These are phyloP conservation scores for Premnoplex brunnescens DNA, from an alignment of 2,797 vertebrate genomes.

Conservation along the genomic window DNA sequence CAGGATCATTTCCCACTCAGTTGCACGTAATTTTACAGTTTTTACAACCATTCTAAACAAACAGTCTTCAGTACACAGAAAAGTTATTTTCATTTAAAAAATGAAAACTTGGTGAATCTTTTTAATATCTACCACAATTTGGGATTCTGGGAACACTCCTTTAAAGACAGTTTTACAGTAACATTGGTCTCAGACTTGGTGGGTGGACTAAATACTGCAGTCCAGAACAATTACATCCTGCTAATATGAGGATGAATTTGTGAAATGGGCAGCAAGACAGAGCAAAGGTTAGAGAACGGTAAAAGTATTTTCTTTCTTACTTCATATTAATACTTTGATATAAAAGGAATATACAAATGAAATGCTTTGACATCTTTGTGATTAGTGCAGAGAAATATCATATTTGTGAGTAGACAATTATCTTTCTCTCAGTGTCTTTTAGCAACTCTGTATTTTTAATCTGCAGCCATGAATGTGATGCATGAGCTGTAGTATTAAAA, in stretches of 20 bases:
- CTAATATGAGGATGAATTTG: background rate
- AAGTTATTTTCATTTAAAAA: background rate
- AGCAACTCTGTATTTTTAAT: slow-evolving; percentile 13
- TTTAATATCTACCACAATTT: background rate
- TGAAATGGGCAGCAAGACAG: background rate
- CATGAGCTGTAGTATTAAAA: background rate
- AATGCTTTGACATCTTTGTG: slow-evolving; percentile 42
- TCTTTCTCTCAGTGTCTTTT: background rate
- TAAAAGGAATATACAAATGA: background rate
- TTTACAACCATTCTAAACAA: background rate
- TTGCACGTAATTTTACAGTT: background rate
- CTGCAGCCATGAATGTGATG: background rate
- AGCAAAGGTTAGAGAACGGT: background rate
- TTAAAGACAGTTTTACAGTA: background rate
- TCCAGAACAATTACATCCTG: background rate
- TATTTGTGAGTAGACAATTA: background rate
- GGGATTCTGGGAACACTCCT: background rate
- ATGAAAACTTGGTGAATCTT: background rate
- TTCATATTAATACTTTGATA: slow-evolving; percentile 8
- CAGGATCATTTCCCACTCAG: background rate
- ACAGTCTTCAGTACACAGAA: background rate
- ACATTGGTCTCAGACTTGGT: background rate
- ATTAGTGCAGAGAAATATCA: slow-evolving; percentile 23
- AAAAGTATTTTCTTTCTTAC: background rate
- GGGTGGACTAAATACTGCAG: background rate